A percentile compares a stretch with the other conserved stretches of the same genome.
phyloP scores from a whole-genome alignment of 1,140 invertebrate species.

The Ceratina calcarata region DNA sequence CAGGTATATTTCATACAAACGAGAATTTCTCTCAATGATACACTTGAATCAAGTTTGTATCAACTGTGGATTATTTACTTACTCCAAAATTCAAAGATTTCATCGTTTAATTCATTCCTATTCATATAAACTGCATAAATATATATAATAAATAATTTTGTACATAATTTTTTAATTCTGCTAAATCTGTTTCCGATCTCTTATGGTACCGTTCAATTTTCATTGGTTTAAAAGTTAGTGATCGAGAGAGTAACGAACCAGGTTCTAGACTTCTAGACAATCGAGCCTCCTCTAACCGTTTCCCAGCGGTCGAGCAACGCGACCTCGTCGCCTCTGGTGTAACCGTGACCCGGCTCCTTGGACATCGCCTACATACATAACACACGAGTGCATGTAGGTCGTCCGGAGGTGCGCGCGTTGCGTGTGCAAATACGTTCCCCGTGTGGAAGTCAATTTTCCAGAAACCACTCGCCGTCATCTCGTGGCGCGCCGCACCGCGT shows the following conservation, averaged over 20 bases:
- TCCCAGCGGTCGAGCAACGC: not conserved
- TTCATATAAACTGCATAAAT: not conserved
- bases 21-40: not conserved
- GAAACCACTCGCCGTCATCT: not conserved
- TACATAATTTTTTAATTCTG: too few relatives aligned
- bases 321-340: conserved; percentile 18
- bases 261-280: conserved; percentile 2
- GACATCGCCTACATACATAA: not conserved
- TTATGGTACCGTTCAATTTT: too few relatives aligned
- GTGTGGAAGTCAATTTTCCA: conserved; percentile 24
- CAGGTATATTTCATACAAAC: too few relatives aligned
- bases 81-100: not conserved
- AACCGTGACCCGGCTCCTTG: conserved; percentile 32
- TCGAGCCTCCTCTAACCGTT: conserved; percentile 22
- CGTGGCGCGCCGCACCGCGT: too few relatives aligned
- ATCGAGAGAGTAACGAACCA: conserved; percentile 2
- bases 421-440: conserved; percentile 26
- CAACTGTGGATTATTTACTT: too few relatives aligned
- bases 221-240: too few relatives aligned
- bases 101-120: too few relatives aligned
- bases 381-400: conserved; percentile 20
- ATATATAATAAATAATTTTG: too few relatives aligned
- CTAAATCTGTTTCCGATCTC: too few relatives aligned
- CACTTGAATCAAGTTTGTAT: too few relatives aligned
- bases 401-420: not conserved